Percentiles rank a stretch among this genome's conserved stretches.
These are phyloP conservation scores for Hydrozoanthus tunicans DNA, from an alignment of 64 coral and sea anemone species.

Conservation along the genomic window DNA sequence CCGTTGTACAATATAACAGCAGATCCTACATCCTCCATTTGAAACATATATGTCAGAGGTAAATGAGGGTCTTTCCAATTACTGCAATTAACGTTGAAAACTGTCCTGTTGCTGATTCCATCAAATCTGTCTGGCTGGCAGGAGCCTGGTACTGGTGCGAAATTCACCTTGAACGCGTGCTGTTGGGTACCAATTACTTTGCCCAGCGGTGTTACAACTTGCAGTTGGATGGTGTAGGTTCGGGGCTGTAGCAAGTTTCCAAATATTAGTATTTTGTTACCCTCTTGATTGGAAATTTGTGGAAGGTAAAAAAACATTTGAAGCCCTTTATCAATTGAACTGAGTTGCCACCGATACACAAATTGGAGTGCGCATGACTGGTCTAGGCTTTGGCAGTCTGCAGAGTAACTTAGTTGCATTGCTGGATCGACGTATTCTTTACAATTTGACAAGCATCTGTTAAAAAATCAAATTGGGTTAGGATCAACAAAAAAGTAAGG, in stretches of 20 bases:
- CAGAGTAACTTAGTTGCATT: neutral
- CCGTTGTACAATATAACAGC: neutral
- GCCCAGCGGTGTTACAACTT: neutral
- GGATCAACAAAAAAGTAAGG: neutral
- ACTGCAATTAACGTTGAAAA: conserved; percentile 8
- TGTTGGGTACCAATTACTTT: neutral
- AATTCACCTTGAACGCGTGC: neutral
- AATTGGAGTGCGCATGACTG: neutral
- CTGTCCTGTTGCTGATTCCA: neutral
- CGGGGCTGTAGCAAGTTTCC: neutral
- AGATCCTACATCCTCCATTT: neutral
- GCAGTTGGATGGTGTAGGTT: neutral
- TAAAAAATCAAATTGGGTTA: neutral
- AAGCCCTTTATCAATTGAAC: neutral
- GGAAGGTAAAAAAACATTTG: neutral
- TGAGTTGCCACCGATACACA: neutral
- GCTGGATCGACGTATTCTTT: neutral
- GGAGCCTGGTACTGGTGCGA: neutral
- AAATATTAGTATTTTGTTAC: neutral
- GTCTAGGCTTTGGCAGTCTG: neutral
- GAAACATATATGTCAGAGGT: neutral
- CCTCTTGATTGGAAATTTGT: neutral
- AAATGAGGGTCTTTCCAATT: conserved; percentile 6
- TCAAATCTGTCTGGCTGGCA: conserved; percentile 2
- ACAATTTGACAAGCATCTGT: neutral